phyloP scores from a whole-genome alignment of 2,888 invertebrate genomes.

The Drosophila kambysellisi region DNA sequence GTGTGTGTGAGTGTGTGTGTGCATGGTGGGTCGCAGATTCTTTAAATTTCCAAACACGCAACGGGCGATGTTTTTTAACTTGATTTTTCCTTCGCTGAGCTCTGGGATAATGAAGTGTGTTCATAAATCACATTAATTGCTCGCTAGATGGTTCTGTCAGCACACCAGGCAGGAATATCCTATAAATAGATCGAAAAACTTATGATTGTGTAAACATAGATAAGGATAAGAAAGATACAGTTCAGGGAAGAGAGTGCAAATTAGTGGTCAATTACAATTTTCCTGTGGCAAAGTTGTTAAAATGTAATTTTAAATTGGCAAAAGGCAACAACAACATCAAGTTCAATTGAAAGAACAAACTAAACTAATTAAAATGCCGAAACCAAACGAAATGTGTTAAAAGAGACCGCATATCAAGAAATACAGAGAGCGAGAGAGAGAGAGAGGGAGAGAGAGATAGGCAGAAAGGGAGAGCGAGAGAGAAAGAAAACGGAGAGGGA shows the following conservation, averaged over 20 bases:
- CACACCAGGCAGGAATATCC: slow-evolving; percentile 5
- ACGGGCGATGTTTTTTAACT: slow-evolving; percentile 22
- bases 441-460: background rate
- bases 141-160: slow-evolving; percentile 66
- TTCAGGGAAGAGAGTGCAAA: slow-evolving; percentile 21
- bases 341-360: slow-evolving; percentile 25
- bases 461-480: background rate
- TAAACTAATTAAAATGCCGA: slow-evolving; percentile 55
- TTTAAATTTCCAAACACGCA: slow-evolving; percentile 69
- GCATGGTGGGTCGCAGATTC: slow-evolving; percentile 43
- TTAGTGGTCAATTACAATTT: slow-evolving; percentile 73
- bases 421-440: background rate
- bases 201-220: background rate
- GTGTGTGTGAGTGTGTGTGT: background rate
- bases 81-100: slow-evolving; percentile 19
- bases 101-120: slow-evolving; percentile 64
- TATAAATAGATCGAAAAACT: slow-evolving; percentile 7
- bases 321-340: slow-evolving; percentile 30
- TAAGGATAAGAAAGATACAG: background rate
- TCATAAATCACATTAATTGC: slow-evolving; percentile 79
- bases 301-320: slow-evolving; percentile 70
- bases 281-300: slow-evolving; percentile 54
- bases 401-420: slow-evolving; percentile 11
- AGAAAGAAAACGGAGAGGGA: too few relatives aligned
- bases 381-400: slow-evolving; percentile 50